phyloP scores from a whole-genome alignment of 2,888 invertebrate genomes.

The Pseudanteris insignis region DNA sequence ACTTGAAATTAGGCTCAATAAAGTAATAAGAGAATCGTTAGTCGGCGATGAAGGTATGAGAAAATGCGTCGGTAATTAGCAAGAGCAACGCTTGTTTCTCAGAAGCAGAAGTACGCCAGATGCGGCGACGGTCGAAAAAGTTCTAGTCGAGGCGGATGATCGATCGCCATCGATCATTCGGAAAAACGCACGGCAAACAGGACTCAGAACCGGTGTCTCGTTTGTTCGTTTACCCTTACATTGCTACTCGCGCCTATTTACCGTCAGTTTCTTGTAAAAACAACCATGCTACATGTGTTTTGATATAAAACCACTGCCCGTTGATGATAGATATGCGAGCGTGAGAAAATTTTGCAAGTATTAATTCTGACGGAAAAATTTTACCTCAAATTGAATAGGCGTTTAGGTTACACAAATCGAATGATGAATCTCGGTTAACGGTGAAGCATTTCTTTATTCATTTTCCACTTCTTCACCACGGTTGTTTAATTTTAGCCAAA shows the following conservation, averaged over 20 bases:
- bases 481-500: too few species aligned
- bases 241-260: conserved; percentile 44
- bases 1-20: conserved; percentile 23
- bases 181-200: conserved; percentile 51
- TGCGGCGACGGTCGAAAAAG: conserved; percentile 49
- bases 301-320: conserved; percentile 10
- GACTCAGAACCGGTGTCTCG: conserved; percentile 42
- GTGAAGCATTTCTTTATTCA: too few species aligned
- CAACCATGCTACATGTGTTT: conserved; percentile 27
- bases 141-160: conserved; percentile 51
- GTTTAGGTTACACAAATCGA: too few species aligned
- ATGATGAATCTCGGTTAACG: too few species aligned
- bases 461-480: too few species aligned
- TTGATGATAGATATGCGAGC: conserved; percentile 10
- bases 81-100: conserved; percentile 22
- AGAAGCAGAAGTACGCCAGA: conserved; percentile 2
- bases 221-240: conserved; percentile 43
- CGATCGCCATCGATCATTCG: conserved; percentile 53
- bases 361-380: too few species aligned
- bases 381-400: too few species aligned
- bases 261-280: conserved; percentile 32
- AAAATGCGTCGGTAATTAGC: conserved; percentile 24
- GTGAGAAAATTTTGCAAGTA: conserved; percentile 20
- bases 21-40: conserved; percentile 32
- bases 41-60: conserved; percentile 8